Conservation (phyloP, 2,797 vertebrate genomes). For the Macropodus opercularis region DNA sequence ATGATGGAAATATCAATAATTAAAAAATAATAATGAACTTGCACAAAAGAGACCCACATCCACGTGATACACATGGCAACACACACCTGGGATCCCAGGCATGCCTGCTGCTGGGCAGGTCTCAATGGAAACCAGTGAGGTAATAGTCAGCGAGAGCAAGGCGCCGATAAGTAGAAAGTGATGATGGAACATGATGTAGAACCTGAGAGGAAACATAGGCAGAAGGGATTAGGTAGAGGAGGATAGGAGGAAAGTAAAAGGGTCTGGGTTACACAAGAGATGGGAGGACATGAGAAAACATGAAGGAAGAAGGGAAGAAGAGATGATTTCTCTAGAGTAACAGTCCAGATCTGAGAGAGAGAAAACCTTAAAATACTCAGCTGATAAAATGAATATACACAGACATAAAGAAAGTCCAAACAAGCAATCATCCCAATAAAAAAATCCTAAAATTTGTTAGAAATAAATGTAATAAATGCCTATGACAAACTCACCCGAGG, state of each 20-base stretch:
- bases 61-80: background rate
- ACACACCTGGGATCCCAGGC: constrained; percentile 66
- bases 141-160: constrained; percentile 39
- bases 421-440: background rate
- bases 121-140: constrained; percentile 26
- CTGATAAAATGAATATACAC: background rate
- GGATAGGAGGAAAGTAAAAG: background rate
- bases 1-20: constrained; percentile 1
- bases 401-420: background rate
- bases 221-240: background rate
- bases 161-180: constrained; percentile 12
- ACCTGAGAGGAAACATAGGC: constrained; percentile 21
- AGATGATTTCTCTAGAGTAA: background rate
- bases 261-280: too few species aligned
- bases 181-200: constrained; percentile 41
- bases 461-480: background rate
- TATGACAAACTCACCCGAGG: constrained; percentile 44
- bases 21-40: background rate
- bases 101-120: constrained; percentile 46
- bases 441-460: too few species aligned
- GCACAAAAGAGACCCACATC: background rate
- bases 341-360: background rate
- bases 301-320: background rate
- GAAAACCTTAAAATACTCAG: background rate
- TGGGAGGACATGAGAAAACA: background rate